Percentiles rank a stretch among this genome's conserved stretches.
Conservation (phyloP, 2,797 vertebrate genomes). For the Pangasius mekongensis region DNA sequence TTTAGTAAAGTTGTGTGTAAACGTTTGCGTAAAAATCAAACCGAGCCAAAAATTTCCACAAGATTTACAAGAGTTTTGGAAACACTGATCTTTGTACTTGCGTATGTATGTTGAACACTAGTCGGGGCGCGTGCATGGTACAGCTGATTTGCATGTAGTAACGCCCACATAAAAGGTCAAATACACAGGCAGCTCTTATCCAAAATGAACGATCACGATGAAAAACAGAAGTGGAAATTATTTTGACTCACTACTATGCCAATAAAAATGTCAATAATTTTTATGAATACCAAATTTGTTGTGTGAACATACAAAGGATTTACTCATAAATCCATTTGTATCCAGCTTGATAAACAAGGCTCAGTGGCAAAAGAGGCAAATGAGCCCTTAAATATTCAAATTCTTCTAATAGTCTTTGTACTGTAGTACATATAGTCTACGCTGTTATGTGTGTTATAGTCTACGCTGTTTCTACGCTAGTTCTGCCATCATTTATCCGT, state of each 20-base stretch:
- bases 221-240: not conserved
- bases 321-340: not conserved
- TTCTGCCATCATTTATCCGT: not conserved
- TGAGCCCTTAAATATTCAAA: not conserved
- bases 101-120: too few relatives aligned
- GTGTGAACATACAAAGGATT: not conserved
- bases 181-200: not conserved
- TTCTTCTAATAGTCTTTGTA: not conserved
- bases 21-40: too few relatives aligned
- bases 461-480: not conserved
- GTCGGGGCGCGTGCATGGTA: too few relatives aligned
- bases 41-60: too few relatives aligned
- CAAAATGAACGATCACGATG: not conserved
- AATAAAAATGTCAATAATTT: not conserved
- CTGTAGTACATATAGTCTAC: not conserved
- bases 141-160: not conserved
- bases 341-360: not conserved
- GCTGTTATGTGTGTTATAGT: not conserved
- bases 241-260: not conserved
- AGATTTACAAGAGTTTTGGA: too few relatives aligned
- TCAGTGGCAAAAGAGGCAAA: not conserved
- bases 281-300: too few relatives aligned
- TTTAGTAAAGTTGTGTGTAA: too few relatives aligned
- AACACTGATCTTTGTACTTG: too few relatives aligned
- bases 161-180: not conserved